These are phyloP conservation scores for Agapornis canus DNA, from an alignment of 2,797 vertebrate species.

Conservation along the genomic window DNA sequence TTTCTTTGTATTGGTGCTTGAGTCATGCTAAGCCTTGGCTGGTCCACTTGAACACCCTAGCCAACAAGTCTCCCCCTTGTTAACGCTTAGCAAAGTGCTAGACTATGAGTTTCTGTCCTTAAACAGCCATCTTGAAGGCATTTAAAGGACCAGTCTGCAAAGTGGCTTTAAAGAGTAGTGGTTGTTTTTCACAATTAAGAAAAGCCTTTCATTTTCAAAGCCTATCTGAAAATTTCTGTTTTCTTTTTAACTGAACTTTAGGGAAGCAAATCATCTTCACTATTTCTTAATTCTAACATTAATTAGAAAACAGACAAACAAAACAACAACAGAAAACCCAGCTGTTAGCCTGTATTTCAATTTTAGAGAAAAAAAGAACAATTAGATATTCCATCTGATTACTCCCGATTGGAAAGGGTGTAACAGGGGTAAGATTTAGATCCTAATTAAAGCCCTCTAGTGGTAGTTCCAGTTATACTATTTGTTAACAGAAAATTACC, in stretches of 20 bases:
- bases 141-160: background rate
- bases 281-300: background rate
- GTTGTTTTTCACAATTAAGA: background rate
- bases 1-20: background rate
- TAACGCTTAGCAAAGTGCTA: background rate
- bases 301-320: background rate
- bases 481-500: background rate
- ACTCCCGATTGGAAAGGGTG: background rate
- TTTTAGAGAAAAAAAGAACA: background rate
- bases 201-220: background rate
- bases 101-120: background rate
- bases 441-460: constrained; percentile 20
- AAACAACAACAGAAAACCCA: background rate
- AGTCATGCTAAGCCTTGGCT: background rate
- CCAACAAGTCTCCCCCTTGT: background rate
- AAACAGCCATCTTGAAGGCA: background rate
- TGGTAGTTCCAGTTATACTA: background rate
- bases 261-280: background rate
- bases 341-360: background rate
- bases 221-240: background rate
- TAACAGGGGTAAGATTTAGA: background rate
- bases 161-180: background rate
- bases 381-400: background rate
- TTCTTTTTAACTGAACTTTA: background rate
- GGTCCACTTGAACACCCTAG: accelerated